Percentiles rank a stretch among this genome's conserved stretches.
Evolutionary conservation across 2,888 invertebrate genomes (phyloP).

Genomic region (Colostygia pectinataria): DNA sequence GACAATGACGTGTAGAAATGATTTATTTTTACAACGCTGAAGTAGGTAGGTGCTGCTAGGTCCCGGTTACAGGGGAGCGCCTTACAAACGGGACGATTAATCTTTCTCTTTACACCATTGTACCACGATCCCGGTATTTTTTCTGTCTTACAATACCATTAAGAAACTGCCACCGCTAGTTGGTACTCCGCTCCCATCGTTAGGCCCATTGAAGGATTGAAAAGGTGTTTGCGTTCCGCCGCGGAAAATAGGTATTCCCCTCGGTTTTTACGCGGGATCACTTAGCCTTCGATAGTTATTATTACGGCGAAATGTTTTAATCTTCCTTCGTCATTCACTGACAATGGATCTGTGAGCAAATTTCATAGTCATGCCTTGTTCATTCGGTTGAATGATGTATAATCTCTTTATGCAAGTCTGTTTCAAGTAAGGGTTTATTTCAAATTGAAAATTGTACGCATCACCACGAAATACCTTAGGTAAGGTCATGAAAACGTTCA

Average conservation of each 20-base stretch:
- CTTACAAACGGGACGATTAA: constrained; percentile 71
- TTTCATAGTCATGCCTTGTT: constrained; percentile 75
- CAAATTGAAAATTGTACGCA: constrained; percentile 29
- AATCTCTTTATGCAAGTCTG: constrained; percentile 44
- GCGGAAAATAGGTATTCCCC: constrained; percentile 78
- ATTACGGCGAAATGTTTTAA: constrained; percentile 75
- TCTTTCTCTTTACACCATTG: constrained; percentile 79
- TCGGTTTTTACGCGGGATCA: constrained; percentile 73
- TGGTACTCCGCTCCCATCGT: constrained; percentile 69
- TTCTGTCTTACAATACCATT: constrained; percentile 81
- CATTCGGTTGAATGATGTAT: constrained; percentile 56
- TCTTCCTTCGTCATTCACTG: constrained; percentile 76
- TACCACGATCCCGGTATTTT: constrained; percentile 74
- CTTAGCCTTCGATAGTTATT: constrained; percentile 82
- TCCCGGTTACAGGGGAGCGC: constrained; percentile 52
- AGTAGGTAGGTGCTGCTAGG: constrained; percentile 51
- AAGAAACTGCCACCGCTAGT: constrained; percentile 80
- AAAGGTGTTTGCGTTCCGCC: constrained; percentile 81
- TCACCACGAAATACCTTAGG: constrained; percentile 58
- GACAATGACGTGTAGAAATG: constrained; percentile 81
- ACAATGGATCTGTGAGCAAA: constrained; percentile 68
- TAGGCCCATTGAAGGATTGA: constrained; percentile 77
- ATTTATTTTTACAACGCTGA: constrained; percentile 73
- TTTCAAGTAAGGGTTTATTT: constrained; percentile 38
- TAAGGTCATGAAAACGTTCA: constrained; percentile 71